A percentile compares a stretch with the other conserved stretches of the same genome.
phyloP scores from a whole-genome alignment of 2,113 vertebrate species.

The Gadus macrocephalus region DNA sequence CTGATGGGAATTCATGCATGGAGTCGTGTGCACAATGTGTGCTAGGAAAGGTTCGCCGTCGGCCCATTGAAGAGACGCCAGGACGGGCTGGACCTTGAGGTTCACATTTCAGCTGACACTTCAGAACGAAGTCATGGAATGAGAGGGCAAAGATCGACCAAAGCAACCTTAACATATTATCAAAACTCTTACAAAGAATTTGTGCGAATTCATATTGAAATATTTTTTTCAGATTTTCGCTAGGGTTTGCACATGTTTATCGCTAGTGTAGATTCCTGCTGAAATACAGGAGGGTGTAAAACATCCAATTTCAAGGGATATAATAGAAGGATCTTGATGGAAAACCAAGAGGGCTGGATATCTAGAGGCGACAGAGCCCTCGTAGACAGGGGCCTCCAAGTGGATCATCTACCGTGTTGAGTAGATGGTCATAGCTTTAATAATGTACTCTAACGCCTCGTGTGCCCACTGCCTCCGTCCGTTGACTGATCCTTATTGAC shows the following conservation, averaged over 20 bases:
- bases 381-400: conserved; percentile 45
- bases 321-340: conserved; percentile 34
- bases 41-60: too few species aligned
- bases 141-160: too few species aligned
- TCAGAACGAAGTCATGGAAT: not conserved
- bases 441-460: conserved; percentile 2
- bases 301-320: conserved; percentile 27
- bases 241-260: not conserved
- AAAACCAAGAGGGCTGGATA: conserved; percentile 26
- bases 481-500: too few species aligned
- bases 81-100: conserved; percentile 11
- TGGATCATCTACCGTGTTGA: conserved; percentile 52
- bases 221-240: not conserved
- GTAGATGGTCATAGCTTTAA: conserved; percentile 41
- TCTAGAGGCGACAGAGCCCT: conserved; percentile 61
- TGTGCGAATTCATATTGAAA: not conserved
- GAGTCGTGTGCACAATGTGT: too few species aligned
- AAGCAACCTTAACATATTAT: too few species aligned
- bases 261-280: conserved; percentile 1
- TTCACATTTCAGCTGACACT: conserved; percentile 53
- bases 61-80: too few species aligned
- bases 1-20: too few species aligned
- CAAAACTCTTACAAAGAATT: not conserved
- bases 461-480: too few species aligned
- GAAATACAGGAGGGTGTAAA: conserved; percentile 37